Conservation (phyloP, 2,113 vertebrate species). For the Saguinus imperator region DNA sequence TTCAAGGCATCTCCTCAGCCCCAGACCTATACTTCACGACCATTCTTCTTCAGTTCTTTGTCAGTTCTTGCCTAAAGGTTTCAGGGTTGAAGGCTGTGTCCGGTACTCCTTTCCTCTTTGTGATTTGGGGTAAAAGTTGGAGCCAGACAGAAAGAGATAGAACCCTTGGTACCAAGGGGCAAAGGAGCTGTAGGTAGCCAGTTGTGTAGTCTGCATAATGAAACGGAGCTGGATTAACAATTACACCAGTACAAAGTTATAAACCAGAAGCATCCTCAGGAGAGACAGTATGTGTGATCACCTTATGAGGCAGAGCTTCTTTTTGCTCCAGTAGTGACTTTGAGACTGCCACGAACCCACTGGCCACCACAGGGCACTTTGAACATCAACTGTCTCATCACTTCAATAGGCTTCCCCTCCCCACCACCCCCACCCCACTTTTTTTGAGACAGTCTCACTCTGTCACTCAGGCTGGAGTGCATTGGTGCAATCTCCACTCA, state of each 20-base stretch:
- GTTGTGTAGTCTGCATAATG: background rate
- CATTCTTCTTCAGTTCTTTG: background rate
- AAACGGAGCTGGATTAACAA: background rate
- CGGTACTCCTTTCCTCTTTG: background rate
- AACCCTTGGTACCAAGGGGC: background rate
- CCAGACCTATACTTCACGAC: background rate
- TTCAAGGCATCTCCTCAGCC: background rate
- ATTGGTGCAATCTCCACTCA: too few species aligned
- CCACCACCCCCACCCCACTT: too few species aligned
- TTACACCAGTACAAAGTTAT: too few species aligned
- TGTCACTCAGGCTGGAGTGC: too few species aligned
- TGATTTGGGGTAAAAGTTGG: background rate
- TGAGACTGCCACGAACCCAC: background rate
- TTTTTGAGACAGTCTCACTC: too few species aligned
- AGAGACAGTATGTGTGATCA: fast-evolving
- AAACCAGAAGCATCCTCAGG: background rate
- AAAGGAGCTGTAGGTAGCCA: background rate
- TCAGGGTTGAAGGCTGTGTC: background rate
- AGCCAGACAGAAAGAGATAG: background rate
- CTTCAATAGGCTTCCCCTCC: background rate
- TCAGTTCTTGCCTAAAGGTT: background rate
- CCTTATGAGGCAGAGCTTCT: background rate
- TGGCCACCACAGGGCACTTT: background rate
- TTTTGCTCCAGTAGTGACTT: background rate
- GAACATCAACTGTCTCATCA: background rate